Percentiles rank a stretch among this genome's conserved stretches.
Conservation (phyloP, 1,140 invertebrate species). For the Melanaphis sacchari region DNA sequence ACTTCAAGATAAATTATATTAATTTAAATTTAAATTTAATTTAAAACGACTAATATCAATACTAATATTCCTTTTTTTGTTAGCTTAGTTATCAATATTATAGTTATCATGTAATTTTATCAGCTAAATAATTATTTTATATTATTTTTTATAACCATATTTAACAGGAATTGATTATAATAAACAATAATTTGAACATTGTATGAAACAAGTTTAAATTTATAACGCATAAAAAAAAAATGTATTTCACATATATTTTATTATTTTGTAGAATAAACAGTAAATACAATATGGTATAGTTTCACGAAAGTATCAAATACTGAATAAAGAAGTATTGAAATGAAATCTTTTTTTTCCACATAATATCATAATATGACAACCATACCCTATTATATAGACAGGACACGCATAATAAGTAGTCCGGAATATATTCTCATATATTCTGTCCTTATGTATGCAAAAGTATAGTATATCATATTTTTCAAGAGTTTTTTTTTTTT, state of each 20-base stretch:
- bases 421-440: constrained; percentile 37
- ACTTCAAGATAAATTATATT: too few relatives aligned
- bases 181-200: too few relatives aligned
- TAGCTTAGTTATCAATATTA: too few relatives aligned
- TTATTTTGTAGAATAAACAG: background rate
- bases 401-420: background rate
- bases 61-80: too few relatives aligned
- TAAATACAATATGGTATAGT: background rate
- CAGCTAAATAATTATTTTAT: too few relatives aligned
- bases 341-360: constrained; percentile 21
- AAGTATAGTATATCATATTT: background rate
- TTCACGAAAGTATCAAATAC: background rate
- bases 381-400: background rate
- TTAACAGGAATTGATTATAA: too few relatives aligned
- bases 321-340: background rate
- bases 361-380: background rate
- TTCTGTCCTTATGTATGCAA: background rate
- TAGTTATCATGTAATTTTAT: too few relatives aligned
- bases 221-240: background rate
- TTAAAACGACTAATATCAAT: too few relatives aligned
- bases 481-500: background rate
- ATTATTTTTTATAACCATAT: too few relatives aligned
- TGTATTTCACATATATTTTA: background rate
- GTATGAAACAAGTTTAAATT: background rate
- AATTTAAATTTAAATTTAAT: too few relatives aligned